A percentile compares a stretch with the other conserved stretches of the same genome.
Evolutionary conservation across 2,888 invertebrate genomes (phyloP).

Genomic region (Cosmia trapezina): DNA sequence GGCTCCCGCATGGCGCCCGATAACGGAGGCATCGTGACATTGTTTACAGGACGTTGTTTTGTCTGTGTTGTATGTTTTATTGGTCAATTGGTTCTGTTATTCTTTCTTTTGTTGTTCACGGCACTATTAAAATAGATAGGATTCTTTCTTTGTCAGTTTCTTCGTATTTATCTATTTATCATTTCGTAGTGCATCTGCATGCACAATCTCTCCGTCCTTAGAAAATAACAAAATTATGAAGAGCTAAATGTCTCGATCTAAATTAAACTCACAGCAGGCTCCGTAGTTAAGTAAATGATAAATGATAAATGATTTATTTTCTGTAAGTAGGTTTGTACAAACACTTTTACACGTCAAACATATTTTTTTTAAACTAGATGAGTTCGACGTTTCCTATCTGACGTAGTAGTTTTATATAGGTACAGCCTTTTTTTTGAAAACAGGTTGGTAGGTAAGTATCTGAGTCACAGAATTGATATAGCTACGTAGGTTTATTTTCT

Average conservation of each 20-base stretch:
- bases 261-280: background rate
- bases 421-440: background rate
- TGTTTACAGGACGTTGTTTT: conserved; percentile 55
- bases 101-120: background rate
- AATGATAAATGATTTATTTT: no score
- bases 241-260: background rate
- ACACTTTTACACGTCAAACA: no score
- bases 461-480: background rate
- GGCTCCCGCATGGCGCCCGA: conserved; percentile 60
- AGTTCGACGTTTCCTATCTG: no score
- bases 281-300: no score
- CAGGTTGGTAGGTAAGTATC: background rate
- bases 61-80: conserved; percentile 3
- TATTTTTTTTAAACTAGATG: no score
- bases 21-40: conserved; percentile 54
- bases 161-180: background rate
- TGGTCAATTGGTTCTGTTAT: conserved; percentile 16
- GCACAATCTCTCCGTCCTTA: background rate
- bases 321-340: no score
- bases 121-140: background rate
- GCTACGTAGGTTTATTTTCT: background rate
- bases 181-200: background rate
- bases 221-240: conserved; percentile 1
- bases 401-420: no score
- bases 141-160: background rate